Evolutionary conservation across 1,140 invertebrate genomes (phyloP).

Genomic region (Campoletis sonorensis): DNA sequence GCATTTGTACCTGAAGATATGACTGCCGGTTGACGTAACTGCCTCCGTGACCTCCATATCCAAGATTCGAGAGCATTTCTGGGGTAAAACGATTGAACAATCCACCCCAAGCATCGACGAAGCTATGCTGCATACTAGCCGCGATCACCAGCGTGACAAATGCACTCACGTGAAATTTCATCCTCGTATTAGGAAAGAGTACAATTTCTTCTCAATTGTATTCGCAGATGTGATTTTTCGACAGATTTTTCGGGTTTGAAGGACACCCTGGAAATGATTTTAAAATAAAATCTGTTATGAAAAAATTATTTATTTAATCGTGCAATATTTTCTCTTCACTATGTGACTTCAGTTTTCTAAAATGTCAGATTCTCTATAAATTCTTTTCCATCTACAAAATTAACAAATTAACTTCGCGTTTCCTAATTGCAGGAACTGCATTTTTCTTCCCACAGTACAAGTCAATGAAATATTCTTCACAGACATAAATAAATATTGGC

Average conservation of each 20-base stretch:
- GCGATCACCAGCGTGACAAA: slow-evolving; percentile 67
- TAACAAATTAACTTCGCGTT: no score
- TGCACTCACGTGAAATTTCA: slow-evolving; percentile 61
- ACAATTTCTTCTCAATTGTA: background rate
- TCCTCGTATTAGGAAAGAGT: slow-evolving; percentile 35
- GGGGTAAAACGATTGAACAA: slow-evolving; percentile 91
- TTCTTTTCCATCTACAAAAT: no score
- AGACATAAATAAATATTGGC: no score
- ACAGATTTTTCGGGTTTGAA: background rate
- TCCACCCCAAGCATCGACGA: slow-evolving; percentile 84
- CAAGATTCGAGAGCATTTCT: slow-evolving; percentile 88
- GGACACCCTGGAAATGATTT: slow-evolving; percentile 44
- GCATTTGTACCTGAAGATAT: slow-evolving; percentile 76
- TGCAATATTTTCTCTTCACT: background rate
- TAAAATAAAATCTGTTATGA: background rate
- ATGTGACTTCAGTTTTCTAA: no score
- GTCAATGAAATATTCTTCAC: no score
- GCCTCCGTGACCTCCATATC: slow-evolving; percentile 82
- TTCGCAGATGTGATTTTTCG: slow-evolving; percentile 7
- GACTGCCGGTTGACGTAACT: slow-evolving; percentile 75
- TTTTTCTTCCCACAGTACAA: no score
- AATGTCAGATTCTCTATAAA: background rate
- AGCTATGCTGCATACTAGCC: slow-evolving; percentile 63
- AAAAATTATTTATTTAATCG: background rate
- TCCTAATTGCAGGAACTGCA: no score